Base-by-base conservation (phyloP, 1,140 invertebrate genomes). In the Leptinotarsa undecemlineata region DNA sequence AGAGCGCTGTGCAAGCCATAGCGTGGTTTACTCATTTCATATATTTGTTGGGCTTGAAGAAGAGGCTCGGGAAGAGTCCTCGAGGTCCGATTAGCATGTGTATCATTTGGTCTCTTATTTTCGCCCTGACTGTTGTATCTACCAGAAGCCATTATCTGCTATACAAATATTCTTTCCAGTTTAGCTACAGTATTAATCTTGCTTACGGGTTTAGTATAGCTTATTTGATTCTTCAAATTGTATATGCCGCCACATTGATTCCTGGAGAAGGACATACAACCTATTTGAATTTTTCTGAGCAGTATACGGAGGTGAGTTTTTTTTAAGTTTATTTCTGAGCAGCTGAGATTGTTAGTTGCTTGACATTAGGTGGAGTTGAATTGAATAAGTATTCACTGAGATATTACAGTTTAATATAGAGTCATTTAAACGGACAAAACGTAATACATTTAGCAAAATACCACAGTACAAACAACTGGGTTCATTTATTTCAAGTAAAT, bases 1-100 rank as follows among this genome's bases (percentile, higher is more conserved):
- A 91, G 23, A 87, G 89, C 64, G 89, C 89, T 63, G 87, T 92
- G 33, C 88, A 93, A 82, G 90, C 89, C 79, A 83, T 95, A 74
- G 87, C 92, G 74, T 96, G 94, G 95, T 84, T 93, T 33, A 86
- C 94, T 17, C 95, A 97, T 86, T 89, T 92, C 78, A 88, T 90
- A 17, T 96, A 92, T 84, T 85, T 94, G 47, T 78, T 92, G 73
- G 90, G 90, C 20, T 84, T 96, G 21, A 90, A 90, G 80, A 90
- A 86, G 80, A 89, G 87, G 84, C 86, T 89, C 69, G 88, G 87
- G 66, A 86, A 86, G 62, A 94, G 89, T 86, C 89, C 91, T 72
- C 86, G 94, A 71, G 95, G 95, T 2, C 92, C 93, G 3, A 83
- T 90, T 26, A 76, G 88, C 8, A 86, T 94, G 69, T 86, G 93